These are phyloP conservation scores for Brachyrhaphis roseni DNA, from an alignment of 2,797 vertebrate species.

Conservation along the genomic window DNA sequence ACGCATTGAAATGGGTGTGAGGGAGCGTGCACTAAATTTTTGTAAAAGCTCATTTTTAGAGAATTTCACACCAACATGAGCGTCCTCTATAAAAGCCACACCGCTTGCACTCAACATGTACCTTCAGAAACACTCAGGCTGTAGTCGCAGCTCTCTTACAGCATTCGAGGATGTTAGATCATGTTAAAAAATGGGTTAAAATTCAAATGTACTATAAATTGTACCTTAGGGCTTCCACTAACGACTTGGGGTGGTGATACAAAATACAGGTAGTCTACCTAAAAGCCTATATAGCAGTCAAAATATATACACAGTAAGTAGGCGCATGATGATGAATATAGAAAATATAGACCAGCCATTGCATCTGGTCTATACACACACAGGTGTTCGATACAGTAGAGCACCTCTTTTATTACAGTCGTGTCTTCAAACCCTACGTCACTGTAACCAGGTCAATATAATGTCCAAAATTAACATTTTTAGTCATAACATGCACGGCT, in stretches of 20 bases:
- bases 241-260: background rate
- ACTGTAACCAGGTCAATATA: background rate
- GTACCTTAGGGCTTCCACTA: background rate
- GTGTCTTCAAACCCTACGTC: background rate
- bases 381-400: background rate
- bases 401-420: background rate
- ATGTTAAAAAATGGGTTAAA: no score
- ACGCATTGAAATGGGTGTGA: no score
- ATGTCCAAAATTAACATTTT: background rate
- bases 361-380: background rate
- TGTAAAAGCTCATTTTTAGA: no score
- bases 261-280: background rate
- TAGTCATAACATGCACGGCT: slow-evolving; percentile 5
- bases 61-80: no score
- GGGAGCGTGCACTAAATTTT: no score
- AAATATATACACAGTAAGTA: background rate
- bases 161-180: no score
- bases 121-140: no score
- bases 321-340: background rate
- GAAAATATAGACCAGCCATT: no score
- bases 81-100: no score
- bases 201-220: background rate
- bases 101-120: no score
- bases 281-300: background rate
- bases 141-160: no score